A percentile compares a stretch with the other conserved stretches of the same genome.
Conservation (phyloP, 1,140 invertebrate genomes). For the Pantala flavescens region DNA sequence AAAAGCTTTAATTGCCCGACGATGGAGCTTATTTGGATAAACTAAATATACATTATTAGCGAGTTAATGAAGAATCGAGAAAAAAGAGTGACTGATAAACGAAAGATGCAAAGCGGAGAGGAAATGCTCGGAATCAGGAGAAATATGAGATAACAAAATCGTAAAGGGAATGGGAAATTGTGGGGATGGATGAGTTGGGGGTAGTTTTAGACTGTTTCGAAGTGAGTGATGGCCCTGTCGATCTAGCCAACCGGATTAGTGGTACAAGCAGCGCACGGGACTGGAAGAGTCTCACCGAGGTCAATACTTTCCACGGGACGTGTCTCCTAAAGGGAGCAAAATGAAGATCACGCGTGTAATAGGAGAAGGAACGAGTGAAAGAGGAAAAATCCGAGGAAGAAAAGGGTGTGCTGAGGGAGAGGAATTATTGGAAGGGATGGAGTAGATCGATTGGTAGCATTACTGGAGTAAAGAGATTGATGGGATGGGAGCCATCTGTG, state of each 20-base stretch:
- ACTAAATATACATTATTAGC: too few species aligned
- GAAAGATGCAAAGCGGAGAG: neutral
- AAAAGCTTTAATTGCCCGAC: too few species aligned
- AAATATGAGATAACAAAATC: neutral
- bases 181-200: neutral
- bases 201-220: neutral
- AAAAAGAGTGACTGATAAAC: neutral
- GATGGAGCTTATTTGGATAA: too few species aligned
- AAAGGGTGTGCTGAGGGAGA: neutral
- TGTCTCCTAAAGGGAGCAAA: neutral
- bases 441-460: slow-evolving; percentile 9
- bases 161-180: neutral
- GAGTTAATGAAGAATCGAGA: neutral
- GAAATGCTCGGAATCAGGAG: neutral
- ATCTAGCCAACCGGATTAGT: neutral
- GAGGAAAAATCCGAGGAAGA: neutral
- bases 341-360: neutral
- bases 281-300: neutral
- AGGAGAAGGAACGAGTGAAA: neutral
- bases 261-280: slow-evolving; percentile 6
- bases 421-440: neutral
- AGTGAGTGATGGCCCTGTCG: neutral
- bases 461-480: slow-evolving; percentile 2
- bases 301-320: neutral
- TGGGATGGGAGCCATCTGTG: neutral